Evolutionary conservation across 1,140 invertebrate species (phyloP).

Genomic region (Leptinotarsa texana): DNA sequence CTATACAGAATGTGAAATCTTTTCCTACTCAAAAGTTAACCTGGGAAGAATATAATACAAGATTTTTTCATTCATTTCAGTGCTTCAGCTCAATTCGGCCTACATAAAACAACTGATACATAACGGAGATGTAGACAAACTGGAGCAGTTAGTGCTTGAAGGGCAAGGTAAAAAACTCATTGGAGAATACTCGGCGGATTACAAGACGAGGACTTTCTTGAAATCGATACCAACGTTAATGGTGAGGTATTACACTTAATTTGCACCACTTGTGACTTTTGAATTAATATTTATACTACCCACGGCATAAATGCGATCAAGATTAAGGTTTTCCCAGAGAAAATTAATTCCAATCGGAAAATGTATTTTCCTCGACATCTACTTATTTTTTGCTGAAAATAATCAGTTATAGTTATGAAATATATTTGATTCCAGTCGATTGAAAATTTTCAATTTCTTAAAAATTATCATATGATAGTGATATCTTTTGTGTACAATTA

Average conservation of each 20-base stretch:
- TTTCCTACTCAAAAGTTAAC: too few species aligned
- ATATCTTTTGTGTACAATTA: too few species aligned
- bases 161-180: constrained; percentile 76
- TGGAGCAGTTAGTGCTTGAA: constrained; percentile 77
- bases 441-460: too few species aligned
- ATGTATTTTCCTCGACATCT: too few species aligned
- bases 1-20: too few species aligned
- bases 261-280: neutral
- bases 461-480: too few species aligned
- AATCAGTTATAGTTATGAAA: too few species aligned
- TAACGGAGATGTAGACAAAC: constrained; percentile 72
- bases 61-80: constrained; percentile 45
- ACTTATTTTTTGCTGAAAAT: too few species aligned
- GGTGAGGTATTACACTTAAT: constrained; percentile 55
- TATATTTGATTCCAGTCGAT: too few species aligned
- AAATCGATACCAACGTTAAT: constrained; percentile 70
- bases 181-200: constrained; percentile 68
- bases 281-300: constrained; percentile 1
- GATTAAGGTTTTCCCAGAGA: neutral
- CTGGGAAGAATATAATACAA: neutral
- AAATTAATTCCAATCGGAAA: neutral
- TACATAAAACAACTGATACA: constrained; percentile 71
- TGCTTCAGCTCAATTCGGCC: constrained; percentile 59
- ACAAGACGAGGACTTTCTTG: constrained; percentile 68
- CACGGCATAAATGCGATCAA: neutral